These are phyloP conservation scores for Sparus aurata DNA, from an alignment of 2,797 vertebrate genomes.

Conservation along the genomic window DNA sequence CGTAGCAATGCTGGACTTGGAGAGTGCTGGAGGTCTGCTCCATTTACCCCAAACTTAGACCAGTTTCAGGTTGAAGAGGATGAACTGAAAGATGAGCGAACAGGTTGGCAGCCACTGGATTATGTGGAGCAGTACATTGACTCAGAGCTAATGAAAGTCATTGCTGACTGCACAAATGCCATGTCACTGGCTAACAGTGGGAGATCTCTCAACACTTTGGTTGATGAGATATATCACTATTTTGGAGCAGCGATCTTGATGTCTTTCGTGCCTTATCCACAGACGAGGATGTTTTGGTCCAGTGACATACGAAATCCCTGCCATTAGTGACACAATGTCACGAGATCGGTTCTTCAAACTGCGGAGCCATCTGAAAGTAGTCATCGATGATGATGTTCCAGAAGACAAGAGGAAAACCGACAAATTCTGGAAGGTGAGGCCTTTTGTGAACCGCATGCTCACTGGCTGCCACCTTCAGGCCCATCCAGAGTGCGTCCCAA, in stretches of 20 bases:
- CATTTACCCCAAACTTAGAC: neutral
- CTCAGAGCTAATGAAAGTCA: no score
- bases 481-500: neutral
- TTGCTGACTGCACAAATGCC: no score
- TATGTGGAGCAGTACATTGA: no score
- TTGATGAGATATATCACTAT: neutral
- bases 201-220: no score
- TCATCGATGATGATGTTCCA: slow-evolving; percentile 7
- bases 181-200: no score
- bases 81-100: no score
- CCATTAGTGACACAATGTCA: neutral
- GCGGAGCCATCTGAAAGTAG: neutral
- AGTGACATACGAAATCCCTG: neutral
- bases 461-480: slow-evolving; percentile 3
- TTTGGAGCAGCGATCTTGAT: slow-evolving; percentile 20
- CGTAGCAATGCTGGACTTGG: no score
- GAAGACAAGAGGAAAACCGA: neutral
- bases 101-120: no score
- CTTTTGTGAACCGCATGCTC: slow-evolving; percentile 25
- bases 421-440: slow-evolving; percentile 20
- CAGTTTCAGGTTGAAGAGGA: neutral
- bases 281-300: slow-evolving; percentile 6
- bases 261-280: slow-evolving; percentile 17
- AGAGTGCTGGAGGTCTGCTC: no score
- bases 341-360: slow-evolving; percentile 8